These are phyloP conservation scores for Congeria kusceri DNA, from an alignment of 2,888 invertebrate species.

Conservation along the genomic window DNA sequence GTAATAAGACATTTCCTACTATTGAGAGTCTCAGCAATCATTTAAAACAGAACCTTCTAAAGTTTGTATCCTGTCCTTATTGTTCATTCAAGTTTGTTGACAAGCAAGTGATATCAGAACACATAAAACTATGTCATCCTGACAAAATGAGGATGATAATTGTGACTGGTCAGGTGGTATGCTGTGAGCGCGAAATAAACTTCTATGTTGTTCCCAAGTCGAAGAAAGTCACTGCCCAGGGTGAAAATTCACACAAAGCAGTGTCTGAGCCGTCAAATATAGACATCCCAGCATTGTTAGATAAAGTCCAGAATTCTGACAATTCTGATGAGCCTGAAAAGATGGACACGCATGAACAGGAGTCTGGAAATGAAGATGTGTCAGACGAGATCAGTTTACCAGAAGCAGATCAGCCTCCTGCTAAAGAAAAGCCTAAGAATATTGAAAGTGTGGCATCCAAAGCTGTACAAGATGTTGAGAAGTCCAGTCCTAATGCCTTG, in stretches of 20 bases:
- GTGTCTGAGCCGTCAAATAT: slow-evolving; percentile 5
- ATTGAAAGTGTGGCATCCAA: background rate
- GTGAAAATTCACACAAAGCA: background rate
- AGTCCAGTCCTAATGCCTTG: background rate
- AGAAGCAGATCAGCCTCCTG: background rate
- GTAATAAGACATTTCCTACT: slow-evolving; percentile 67
- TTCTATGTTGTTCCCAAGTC: slow-evolving; percentile 54
- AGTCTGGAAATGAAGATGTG: slow-evolving; percentile 22
- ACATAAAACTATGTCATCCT: slow-evolving; percentile 73
- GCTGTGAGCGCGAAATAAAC: slow-evolving; percentile 73
- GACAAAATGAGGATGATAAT: slow-evolving; percentile 77
- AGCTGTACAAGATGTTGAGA: background rate
- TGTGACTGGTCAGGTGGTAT: slow-evolving; percentile 79
- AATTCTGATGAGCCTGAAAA: slow-evolving; percentile 1
- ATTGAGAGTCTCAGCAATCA: slow-evolving; percentile 67
- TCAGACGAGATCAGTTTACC: slow-evolving; percentile 23
- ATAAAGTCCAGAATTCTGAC: slow-evolving; percentile 39
- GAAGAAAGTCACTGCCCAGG: background rate
- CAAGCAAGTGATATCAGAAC: slow-evolving; percentile 68
- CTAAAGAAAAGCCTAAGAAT: background rate
- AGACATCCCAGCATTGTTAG: slow-evolving; percentile 43
- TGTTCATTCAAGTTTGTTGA: slow-evolving; percentile 76
- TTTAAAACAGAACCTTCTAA: slow-evolving; percentile 73
- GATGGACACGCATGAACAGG: background rate
- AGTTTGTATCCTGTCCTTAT: slow-evolving; percentile 78